Conservation (phyloP, 1,140 invertebrate species). For the Leptopilina boulardi region DNA sequence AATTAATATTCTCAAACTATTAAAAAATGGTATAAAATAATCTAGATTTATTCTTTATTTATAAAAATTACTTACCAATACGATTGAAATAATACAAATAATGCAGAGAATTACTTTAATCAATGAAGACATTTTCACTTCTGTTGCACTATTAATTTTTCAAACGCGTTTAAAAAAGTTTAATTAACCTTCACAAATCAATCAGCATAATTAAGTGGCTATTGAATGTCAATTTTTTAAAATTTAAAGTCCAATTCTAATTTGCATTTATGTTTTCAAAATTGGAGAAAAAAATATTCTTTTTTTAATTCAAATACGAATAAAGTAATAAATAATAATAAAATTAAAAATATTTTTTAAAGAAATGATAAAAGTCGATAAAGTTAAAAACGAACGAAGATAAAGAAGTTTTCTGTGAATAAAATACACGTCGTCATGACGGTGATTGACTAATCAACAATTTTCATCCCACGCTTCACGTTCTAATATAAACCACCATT, state of each 20-base stretch:
- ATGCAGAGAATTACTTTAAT: not conserved
- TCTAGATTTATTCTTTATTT: no score
- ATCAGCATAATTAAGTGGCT: not conserved
- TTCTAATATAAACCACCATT: slow-evolving; percentile 10
- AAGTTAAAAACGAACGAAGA: not conserved
- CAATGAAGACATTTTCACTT: not conserved
- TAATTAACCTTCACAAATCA: not conserved
- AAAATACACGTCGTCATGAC: not conserved
- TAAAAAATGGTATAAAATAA: not conserved
- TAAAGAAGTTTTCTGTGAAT: slow-evolving; percentile 8
- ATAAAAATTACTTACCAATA: slow-evolving; percentile 18
- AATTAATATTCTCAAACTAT: not conserved
- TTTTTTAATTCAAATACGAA: not conserved
- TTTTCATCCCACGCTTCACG: not conserved
- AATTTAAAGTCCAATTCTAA: not conserved
- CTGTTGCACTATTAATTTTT: not conserved
- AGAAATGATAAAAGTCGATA: not conserved
- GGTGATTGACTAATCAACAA: not conserved
- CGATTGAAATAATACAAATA: not conserved
- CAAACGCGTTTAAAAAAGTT: not conserved
- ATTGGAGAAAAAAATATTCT: not conserved
- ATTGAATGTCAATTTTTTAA: not conserved
- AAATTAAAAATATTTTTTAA: not conserved
- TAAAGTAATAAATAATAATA: not conserved
- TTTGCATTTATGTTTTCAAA: not conserved